Evolutionary conservation across 2,113 vertebrate genomes (phyloP), one percentile per base, ranked within the genome.

Genomic region (Crotophaga sulcirostris): DNA sequence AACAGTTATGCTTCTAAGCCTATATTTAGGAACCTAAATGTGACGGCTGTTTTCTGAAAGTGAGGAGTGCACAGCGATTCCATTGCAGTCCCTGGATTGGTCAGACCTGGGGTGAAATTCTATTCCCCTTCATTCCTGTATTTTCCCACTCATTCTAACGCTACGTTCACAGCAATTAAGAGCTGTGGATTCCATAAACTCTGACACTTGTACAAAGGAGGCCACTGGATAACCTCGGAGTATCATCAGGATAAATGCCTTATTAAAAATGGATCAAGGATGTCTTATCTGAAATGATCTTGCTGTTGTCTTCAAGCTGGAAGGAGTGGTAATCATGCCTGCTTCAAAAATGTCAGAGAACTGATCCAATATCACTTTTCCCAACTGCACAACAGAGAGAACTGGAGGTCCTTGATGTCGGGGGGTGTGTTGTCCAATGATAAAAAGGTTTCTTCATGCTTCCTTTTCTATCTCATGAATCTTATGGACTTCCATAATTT

Each of bases 1-100:
- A 96, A 72, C 82, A 95, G 88, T 90, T 81, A 44, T 11, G 75
- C 88, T 92, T 40, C 88, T 84, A 44, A 59, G 64, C 83, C 96
- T 96, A 73, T 75, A 56, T 90, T 83, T 79, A 63, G 93, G 70
- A 67, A 68, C 87, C 4, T 2, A 58, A 88, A 90, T 78, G 56
- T 64, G 79, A 88, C 10, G 60, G 79, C 63, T 88, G 75, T 47
- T 63, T 83, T 72, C 73, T 90, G 83, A n/a, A 75, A 87, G 89
- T 1, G 44, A 77, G 86, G 88, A 92, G 44, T 0, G 1, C 51
- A 2, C 45, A 62, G 87, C 1, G 1, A 36, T 69, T 49, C 74
- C 67, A 63, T 33, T 56, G 70, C 70, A 49, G 52, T 16, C 78
- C 2, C 4, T 78, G 76, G 29, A 8, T 70, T 45, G 38, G 54